A percentile compares a stretch with the other conserved stretches of the same genome.
Evolutionary conservation across 53 echinoderm and acorn worm species (phyloP).

Genomic region (Holothuria scabra): DNA sequence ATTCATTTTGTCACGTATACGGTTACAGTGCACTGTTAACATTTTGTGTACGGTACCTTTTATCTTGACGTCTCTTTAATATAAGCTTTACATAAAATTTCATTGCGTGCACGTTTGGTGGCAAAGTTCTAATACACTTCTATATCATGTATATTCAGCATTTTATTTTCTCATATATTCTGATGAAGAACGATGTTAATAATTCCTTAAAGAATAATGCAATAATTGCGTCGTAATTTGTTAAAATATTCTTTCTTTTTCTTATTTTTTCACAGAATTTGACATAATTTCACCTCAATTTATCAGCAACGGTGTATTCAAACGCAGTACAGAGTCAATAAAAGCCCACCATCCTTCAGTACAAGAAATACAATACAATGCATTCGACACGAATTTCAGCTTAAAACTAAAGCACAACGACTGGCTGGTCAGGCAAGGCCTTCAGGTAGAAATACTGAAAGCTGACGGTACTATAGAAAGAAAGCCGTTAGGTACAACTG

Average conservation of each 20-base stretch:
- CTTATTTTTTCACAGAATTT: slow-evolving; percentile 18
- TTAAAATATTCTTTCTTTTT: neutral
- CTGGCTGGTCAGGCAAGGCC: slow-evolving; percentile 64
- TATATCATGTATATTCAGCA: no score
- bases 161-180: no score
- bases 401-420: slow-evolving; percentile 63
- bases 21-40: no score
- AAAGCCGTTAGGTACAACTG: slow-evolving; percentile 44
- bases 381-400: slow-evolving; percentile 60
- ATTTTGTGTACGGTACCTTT: no score
- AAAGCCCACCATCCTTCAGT: slow-evolving; percentile 43
- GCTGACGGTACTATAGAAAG: slow-evolving; percentile 62
- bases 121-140: no score
- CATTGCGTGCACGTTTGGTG: no score
- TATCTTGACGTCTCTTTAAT: no score
- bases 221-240: no score
- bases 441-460: slow-evolving; percentile 67
- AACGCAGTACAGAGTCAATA: slow-evolving; percentile 54
- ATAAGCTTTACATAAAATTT: no score
- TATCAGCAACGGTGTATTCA: slow-evolving; percentile 44
- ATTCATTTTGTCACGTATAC: no score
- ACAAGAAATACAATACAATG: slow-evolving; percentile 67
- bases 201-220: no score
- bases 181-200: no score
- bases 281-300: slow-evolving; percentile 51